Base-by-base conservation (phyloP, 2,888 invertebrate species). In the Nomada hirtipes region DNA sequence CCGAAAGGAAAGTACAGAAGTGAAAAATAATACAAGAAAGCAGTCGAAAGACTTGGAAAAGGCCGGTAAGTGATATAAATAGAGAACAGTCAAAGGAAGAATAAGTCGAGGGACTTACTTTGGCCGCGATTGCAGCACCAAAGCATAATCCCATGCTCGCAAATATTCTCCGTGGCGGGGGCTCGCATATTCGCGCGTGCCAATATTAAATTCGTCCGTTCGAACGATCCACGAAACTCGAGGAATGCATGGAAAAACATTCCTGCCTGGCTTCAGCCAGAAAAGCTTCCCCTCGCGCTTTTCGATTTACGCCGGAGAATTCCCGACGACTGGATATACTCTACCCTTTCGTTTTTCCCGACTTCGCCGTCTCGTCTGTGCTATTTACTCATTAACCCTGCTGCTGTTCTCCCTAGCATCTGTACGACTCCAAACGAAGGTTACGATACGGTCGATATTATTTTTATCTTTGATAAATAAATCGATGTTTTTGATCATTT, bases 171-270 rank as follows among this genome's bases (percentile, higher is more conserved):
- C 26, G 3, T 10, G 26, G 13, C 57, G 64, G 18, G 18, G 20
- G 59, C 57, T 42, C 42, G 55, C 47, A 36, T 68, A 47, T 61
- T 9, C 65, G 23, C 57, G 63, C 65, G 65, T 77, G 77, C 59
- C 68, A 55, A 78, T 78, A 78, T 78, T 76, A 78, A 78, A 78
- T 77, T 78, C 77, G 61, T 68, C 26, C 65, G 59, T 65, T 50
- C 65, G 47, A n/a, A 9, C 57, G 75, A 55, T 64, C 42, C 47
- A 52, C 61, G 53, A 72, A 72, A 71, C 61, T 61, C 61, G 44
- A 18, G 61, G 76, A 76, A 77, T 76, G 59, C 76, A 18, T 26
- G 76, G 59, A 65, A 65, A 77, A 77, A 76, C 72, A 72, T 76
- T 72, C 76, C 72, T 26, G 55, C 36, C 9, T 23, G 44, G 55